Evolutionary conservation across 2,113 vertebrate genomes (phyloP).

Genomic region (Passer montanus): DNA sequence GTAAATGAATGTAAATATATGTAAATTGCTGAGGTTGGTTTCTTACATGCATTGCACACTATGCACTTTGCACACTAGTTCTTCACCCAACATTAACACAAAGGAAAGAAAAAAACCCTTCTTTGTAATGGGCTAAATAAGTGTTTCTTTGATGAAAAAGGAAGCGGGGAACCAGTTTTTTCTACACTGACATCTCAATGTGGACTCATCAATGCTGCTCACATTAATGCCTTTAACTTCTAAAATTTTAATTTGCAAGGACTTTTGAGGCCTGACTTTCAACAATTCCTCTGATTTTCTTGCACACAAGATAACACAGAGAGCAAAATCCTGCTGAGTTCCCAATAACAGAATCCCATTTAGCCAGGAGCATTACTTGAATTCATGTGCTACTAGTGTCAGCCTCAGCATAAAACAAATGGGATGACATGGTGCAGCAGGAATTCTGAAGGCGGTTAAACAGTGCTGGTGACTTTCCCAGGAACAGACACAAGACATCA

Average conservation of each 20-base stretch:
- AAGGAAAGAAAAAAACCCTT: background rate
- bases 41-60: background rate
- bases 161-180: background rate
- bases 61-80: background rate
- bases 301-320: background rate
- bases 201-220: background rate
- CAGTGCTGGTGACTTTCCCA: background rate
- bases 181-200: background rate
- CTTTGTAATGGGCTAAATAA: background rate
- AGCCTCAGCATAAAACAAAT: background rate
- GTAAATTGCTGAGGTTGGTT: background rate
- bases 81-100: background rate
- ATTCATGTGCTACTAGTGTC: background rate
- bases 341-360: background rate
- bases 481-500: background rate
- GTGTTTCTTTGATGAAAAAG: background rate
- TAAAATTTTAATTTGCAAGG: background rate
- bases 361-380: background rate
- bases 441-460: background rate
- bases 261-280: background rate
- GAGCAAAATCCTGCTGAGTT: background rate
- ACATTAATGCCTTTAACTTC: background rate
- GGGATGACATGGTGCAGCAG: background rate
- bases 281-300: background rate
- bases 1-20: background rate